Evolutionary conservation across 35 echinoderm and acorn worm species (phyloP), one percentile per base, ranked within the genome.

Genomic region (Patiria miniata): DNA sequence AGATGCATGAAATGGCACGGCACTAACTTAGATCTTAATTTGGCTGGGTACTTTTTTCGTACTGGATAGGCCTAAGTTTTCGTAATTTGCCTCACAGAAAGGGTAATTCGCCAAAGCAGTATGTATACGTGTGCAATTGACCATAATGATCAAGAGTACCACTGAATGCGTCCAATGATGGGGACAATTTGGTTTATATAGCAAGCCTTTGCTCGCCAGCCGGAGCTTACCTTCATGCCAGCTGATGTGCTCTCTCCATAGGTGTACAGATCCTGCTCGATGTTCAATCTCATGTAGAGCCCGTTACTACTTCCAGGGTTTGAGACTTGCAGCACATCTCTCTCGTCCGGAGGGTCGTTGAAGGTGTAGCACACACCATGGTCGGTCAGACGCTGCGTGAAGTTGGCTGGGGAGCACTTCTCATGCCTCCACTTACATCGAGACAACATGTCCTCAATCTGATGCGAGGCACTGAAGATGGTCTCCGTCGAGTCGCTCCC

Each of bases 311-410:
- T 91, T 3, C 89, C 89, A 18, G 89, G 51, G n/a, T 83, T 29
- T 12, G 39, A 18, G 38, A 85, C 83, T 28, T 1, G 44, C 39
- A 89, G 44, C 12, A 39, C 39, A n/a, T 91, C 76, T 4, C 14
- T 12, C 7, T 77, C 15, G 19, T 85, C 58, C 18, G 26, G 47
- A n/a, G 69, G 81, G n/a, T 91, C 81, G 26, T 91, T 91, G 54
- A 91, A 91, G 2, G 89, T 91, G 33, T 91, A 86, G 51, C 89
- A 91, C 15, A 91, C 79, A 2, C 89, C 89, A 7, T 78, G 85
- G 55, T 91, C 83, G n/a, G 76, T 30, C 1, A 91, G 28, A 12
- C 32, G 17, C 30, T 79, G 83, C 9, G 77, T 80, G 37, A 91
- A 91, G 57, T 91, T 77, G 30, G 47, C 37, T 7, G 68, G 44